A percentile compares a stretch with the other conserved stretches of the same genome.
phyloP scores from a whole-genome alignment of 2,888 invertebrate species.

The Trissolcus japonicus region DNA sequence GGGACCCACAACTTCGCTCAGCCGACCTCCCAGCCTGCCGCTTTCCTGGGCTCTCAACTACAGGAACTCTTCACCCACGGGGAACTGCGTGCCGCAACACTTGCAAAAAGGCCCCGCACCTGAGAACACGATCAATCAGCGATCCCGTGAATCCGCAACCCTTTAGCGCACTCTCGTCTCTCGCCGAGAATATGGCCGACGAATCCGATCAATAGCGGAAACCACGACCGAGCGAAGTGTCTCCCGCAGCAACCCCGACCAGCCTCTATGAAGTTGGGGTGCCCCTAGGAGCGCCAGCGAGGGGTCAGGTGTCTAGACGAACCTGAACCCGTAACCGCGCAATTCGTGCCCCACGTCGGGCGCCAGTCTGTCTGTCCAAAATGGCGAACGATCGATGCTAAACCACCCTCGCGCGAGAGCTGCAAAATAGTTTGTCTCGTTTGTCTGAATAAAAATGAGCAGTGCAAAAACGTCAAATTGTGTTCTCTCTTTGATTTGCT shows the following conservation, averaged over 20 bases:
- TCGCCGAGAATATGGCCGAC: conserved; percentile 53
- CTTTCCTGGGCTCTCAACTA: conserved; percentile 65
- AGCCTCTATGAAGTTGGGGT: conserved; percentile 2
- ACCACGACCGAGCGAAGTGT: conserved; percentile 11
- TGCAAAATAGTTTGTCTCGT: neutral
- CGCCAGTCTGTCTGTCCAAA: conserved; percentile 61
- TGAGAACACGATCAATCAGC: conserved; percentile 1
- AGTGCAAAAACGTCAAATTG: too few species aligned
- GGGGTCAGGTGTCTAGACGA: neutral
- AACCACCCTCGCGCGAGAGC: conserved; percentile 60
- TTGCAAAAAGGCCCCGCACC: neutral
- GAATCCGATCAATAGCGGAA: conserved; percentile 57
- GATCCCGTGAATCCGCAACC: conserved; percentile 8
- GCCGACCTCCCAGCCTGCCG: conserved; percentile 76
- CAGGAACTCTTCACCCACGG: conserved; percentile 53
- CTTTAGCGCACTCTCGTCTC: conserved; percentile 33
- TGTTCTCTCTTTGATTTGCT: too few species aligned
- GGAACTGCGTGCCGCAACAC: neutral
- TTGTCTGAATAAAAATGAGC: too few species aligned
- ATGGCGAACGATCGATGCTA: conserved; percentile 72
- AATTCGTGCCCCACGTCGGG: conserved; percentile 3
- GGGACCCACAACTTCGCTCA: conserved; percentile 76
- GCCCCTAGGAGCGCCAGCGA: neutral
- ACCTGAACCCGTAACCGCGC: neutral
- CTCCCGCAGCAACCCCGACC: conserved; percentile 14